Evolutionary conservation across 1,140 invertebrate genomes (phyloP).

Genomic region (Drosophila arizonae): DNA sequence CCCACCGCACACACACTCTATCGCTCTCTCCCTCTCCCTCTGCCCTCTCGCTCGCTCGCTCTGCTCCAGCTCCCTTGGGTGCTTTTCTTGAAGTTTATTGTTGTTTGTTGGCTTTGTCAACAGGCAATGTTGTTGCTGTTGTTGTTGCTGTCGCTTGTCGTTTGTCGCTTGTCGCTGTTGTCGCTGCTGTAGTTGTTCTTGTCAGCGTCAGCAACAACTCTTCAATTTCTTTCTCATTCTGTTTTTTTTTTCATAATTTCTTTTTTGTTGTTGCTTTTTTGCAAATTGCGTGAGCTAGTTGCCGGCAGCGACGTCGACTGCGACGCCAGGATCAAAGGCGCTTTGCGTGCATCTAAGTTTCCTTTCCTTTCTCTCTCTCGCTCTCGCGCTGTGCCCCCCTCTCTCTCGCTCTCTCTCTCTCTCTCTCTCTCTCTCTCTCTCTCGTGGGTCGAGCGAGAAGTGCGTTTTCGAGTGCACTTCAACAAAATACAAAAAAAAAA

Average conservation of each 20-base stretch:
- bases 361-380: constrained; percentile 19
- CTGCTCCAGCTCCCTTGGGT: constrained; percentile 6
- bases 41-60: not conserved
- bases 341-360: constrained; percentile 59
- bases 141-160: constrained; percentile 25
- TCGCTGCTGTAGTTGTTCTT: constrained; percentile 1
- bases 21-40: not conserved
- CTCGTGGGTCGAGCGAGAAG: constrained; percentile 47
- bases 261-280: constrained; percentile 37
- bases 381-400: not conserved
- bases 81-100: constrained; percentile 44
- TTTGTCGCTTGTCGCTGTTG: not conserved
- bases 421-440: not conserved
- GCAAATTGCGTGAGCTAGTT: constrained; percentile 75
- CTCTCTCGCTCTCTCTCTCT: constrained; percentile 9
- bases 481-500: constrained; percentile 28
- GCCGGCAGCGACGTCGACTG: constrained; percentile 29
- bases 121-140: constrained; percentile 44
- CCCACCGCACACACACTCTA: too few relatives aligned
- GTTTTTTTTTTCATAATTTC: not conserved
- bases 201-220: constrained; percentile 50
- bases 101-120: constrained; percentile 68
- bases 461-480: constrained; percentile 77
- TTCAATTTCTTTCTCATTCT: constrained; percentile 24
- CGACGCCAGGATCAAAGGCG: constrained; percentile 72